phyloP scores from a whole-genome alignment of 2,113 vertebrate species.

The Talpa occidentalis region DNA sequence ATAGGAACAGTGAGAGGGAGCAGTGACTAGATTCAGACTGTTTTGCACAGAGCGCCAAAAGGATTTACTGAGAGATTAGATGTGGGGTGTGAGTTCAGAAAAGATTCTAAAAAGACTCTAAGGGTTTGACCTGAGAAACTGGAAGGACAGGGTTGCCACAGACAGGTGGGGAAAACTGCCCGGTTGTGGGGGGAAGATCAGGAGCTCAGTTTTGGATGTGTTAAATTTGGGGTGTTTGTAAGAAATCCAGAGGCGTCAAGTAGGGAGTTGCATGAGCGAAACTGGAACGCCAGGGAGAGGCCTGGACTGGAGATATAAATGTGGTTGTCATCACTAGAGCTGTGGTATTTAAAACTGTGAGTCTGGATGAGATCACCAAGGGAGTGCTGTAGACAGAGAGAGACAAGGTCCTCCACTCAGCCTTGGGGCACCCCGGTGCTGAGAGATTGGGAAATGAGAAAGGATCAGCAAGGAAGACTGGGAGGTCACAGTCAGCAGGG shows the following conservation, averaged over 20 bases:
- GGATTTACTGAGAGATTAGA: conserved; percentile 33
- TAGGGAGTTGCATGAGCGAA: conserved; percentile 58
- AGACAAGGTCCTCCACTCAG: conserved; percentile 22
- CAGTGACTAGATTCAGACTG: not conserved
- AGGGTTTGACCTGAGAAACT: conserved; percentile 9
- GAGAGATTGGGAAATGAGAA: conserved; percentile 53
- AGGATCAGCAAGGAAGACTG: not conserved
- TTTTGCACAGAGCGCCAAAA: conserved; percentile 20
- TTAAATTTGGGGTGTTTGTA: not conserved
- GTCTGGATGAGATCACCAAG: conserved; percentile 75
- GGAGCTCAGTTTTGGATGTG: not conserved
- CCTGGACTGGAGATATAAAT: conserved; percentile 54
- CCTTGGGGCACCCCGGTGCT: not conserved
- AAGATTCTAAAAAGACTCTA: not conserved
- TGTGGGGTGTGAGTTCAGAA: not conserved
- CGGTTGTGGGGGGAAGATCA: not conserved
- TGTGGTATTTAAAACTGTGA: conserved; percentile 57
- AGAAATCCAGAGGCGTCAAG: conserved; percentile 8
- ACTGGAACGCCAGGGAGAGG: conserved; percentile 72
- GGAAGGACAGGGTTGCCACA: not conserved
- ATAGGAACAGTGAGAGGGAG: not conserved
- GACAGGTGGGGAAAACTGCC: not conserved
- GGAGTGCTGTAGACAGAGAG: not conserved
- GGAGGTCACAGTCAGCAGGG: conserved; percentile 15
- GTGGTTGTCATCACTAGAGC: conserved; percentile 67